A percentile compares a stretch with the other conserved stretches of the same genome.
Conservation (phyloP, 2,113 vertebrate species). For the Malurus alboscapulatus region DNA sequence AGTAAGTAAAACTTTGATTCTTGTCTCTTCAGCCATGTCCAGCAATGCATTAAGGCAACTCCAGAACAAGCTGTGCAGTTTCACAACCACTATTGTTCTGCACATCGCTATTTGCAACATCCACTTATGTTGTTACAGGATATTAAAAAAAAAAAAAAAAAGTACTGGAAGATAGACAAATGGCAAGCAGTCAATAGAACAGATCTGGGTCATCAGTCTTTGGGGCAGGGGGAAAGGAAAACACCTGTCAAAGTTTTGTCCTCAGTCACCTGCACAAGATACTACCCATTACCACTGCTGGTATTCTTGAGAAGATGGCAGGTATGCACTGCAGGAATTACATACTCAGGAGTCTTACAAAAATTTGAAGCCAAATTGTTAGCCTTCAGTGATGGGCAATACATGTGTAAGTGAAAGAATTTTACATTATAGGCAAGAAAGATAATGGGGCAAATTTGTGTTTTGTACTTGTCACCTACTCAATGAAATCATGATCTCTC, state of each 20-base stretch:
- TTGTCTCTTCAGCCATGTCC: not conserved
- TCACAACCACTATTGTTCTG: not conserved
- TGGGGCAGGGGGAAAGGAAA: not conserved
- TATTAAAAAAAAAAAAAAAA: not conserved
- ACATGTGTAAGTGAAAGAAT: not conserved
- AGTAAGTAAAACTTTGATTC: not conserved
- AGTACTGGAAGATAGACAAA: not conserved
- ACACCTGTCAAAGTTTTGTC: not conserved
- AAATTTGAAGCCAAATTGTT: not conserved
- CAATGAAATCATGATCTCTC: not conserved
- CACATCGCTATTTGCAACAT: not conserved
- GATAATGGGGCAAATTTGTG: not conserved
- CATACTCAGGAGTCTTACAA: not conserved
- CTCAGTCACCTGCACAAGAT: not conserved
- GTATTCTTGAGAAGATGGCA: not conserved
- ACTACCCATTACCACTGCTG: not conserved
- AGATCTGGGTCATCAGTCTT: not conserved
- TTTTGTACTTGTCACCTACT: not conserved
- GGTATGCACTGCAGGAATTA: not conserved
- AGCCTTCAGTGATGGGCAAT: not conserved
- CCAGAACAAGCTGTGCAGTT: not conserved
- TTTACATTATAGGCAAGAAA: not conserved
- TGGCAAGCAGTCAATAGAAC: not conserved
- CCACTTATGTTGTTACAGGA: slow-evolving; percentile 13
- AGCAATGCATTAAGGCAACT: not conserved